A percentile compares a stretch with the other conserved stretches of the same genome.
Evolutionary conservation across 2,113 vertebrate species (phyloP).

Genomic region (Morone saxatilis): DNA sequence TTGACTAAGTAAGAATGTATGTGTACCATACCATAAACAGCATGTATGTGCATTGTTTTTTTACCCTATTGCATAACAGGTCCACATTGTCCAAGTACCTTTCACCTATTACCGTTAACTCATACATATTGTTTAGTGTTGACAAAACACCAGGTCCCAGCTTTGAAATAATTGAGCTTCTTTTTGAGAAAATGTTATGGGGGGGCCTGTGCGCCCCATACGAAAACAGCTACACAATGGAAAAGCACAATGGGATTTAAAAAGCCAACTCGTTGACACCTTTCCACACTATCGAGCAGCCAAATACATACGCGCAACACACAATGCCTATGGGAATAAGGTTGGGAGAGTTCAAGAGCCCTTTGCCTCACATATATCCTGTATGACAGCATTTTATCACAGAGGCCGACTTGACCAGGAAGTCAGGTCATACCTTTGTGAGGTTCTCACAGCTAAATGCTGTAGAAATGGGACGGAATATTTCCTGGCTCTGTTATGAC

Average conservation of each 20-base stretch:
- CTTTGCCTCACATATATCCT: constrained; percentile 68
- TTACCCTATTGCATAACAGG: constrained; percentile 47
- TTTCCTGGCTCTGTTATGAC: constrained; percentile 60
- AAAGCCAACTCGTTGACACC: constrained; percentile 56
- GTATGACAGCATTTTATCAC: constrained; percentile 68
- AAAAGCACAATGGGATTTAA: constrained; percentile 44
- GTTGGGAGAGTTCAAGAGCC: constrained; percentile 53
- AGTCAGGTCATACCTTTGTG: constrained; percentile 55
- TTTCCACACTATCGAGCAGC: constrained; percentile 20
- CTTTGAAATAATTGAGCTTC: constrained; percentile 42
- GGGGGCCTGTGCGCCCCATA: neutral
- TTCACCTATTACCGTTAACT: constrained; percentile 12
- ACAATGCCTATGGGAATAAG: constrained; percentile 19
- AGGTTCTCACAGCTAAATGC: constrained; percentile 57
- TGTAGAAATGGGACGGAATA: constrained; percentile 34
- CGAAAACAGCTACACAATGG: constrained; percentile 67
- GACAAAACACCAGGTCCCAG: constrained; percentile 39
- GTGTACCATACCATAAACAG: neutral
- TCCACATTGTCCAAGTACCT: constrained; percentile 8
- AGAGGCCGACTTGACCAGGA: constrained; percentile 60
- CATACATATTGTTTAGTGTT: constrained; percentile 33
- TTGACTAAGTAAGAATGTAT: neutral
- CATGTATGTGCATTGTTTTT: constrained; percentile 13
- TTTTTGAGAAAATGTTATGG: constrained; percentile 42
- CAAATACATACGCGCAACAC: neutral